Evolutionary conservation across 2,797 vertebrate species (phyloP), one percentile per base, ranked within the genome.

Genomic region (Ptychadena robeensis): DNA sequence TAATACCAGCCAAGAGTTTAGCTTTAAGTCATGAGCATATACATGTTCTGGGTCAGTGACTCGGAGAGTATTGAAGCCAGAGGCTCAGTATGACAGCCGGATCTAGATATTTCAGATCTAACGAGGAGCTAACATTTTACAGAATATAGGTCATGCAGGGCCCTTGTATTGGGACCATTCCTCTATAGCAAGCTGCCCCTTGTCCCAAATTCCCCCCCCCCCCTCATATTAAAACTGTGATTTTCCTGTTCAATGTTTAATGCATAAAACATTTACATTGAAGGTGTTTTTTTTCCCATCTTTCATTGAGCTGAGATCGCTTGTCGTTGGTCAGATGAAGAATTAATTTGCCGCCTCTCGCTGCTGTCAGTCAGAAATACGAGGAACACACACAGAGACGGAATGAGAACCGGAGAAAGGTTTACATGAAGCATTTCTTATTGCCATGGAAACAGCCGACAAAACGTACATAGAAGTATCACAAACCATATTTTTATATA

Each of bases 361-460:
- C 59, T 57, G 48, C 66, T 82, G 73, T 37, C 64, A 68, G 25
- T 27, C 35, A 72, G 68, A 64, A 80, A 40, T 31, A 30, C 48
- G 35, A 59, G 25, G 35, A 72, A 75, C 28, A 61, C 30, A 69
- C 53, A 31, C 66, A 7, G 66, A 35, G 48, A 35, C 65, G 63
- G 63, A 22, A 82, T 76, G 65, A 76, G 34, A 73, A 72, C 69
- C 48, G 76, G 65, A 80, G 14, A 40, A 85, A 57, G 78, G 72
- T 44, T 85, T 70, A 75, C 59, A 69, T 80, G 71, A 75, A 75
- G 83, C 65, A 71, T 85, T 68, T 71, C 78, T 70, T 53, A 85
- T 85, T 69, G 78, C 75, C 72, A 85, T 80, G 83, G 83, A 80
- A 85, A 85, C 83, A 75, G 83, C 65, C 73, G 44, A 67, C 63